A percentile compares a stretch with the other conserved stretches of the same genome.
Conservation (phyloP, 2,888 invertebrate species). For the Hyposoter dolosus region DNA sequence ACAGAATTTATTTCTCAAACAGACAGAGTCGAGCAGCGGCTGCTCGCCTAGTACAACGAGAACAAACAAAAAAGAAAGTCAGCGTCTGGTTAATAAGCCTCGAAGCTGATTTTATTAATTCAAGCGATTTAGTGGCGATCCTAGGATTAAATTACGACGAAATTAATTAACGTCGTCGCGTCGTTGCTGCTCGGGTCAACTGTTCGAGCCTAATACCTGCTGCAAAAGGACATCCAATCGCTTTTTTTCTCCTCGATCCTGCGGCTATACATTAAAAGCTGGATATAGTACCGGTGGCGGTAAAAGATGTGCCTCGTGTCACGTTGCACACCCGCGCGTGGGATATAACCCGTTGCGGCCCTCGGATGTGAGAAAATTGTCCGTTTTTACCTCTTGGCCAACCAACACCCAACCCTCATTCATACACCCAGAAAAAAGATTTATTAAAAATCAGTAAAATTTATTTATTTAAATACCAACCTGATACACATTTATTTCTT, state of each 20-base stretch:
- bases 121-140: slow-evolving; percentile 51
- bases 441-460: no score
- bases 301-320: slow-evolving; percentile 4
- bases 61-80: slow-evolving; percentile 16
- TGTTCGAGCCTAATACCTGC: slow-evolving; percentile 3
- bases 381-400: slow-evolving; percentile 34
- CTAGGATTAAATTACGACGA: slow-evolving; percentile 55
- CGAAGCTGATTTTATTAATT: slow-evolving; percentile 61
- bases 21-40: neutral
- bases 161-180: slow-evolving; percentile 65
- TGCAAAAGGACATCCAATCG: slow-evolving; percentile 9
- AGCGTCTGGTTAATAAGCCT: slow-evolving; percentile 11
- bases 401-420: neutral
- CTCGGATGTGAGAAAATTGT: slow-evolving; percentile 49
- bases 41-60: neutral
- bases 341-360: slow-evolving; percentile 36
- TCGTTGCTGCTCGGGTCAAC: slow-evolving; percentile 54
- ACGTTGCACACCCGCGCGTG: slow-evolving; percentile 46
- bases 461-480: no score
- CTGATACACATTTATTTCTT: no score
- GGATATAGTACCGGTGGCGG: neutral
- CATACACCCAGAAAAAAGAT: no score
- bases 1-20: slow-evolving; percentile 53
- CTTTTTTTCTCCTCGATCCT: neutral
- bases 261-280: neutral